Percentiles rank a stretch among this genome's conserved stretches.
Conservation (phyloP, 2,113 vertebrate species). For the Nyctereutes procyonoides region DNA sequence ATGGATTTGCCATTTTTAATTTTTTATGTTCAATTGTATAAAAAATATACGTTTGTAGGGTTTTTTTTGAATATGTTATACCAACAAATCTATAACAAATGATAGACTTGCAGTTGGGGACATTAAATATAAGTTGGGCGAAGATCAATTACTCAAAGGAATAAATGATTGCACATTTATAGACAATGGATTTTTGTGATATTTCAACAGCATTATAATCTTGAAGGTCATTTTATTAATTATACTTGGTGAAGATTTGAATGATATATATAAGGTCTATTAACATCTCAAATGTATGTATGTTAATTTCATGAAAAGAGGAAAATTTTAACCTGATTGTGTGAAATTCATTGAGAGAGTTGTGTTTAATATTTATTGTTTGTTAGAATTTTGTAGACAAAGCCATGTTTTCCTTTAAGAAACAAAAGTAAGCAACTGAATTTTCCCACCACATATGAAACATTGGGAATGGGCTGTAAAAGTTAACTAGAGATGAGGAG, state of each 20-base stretch:
- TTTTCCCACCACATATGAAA: background rate
- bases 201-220: background rate
- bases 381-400: background rate
- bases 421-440: background rate
- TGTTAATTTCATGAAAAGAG: background rate
- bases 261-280: background rate
- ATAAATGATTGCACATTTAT: background rate
- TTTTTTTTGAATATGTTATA: background rate
- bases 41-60: background rate
- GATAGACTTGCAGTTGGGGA: background rate
- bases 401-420: background rate
- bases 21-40: background rate
- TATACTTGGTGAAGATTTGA: constrained; percentile 6
- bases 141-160: background rate
- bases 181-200: background rate
- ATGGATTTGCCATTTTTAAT: background rate
- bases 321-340: background rate
- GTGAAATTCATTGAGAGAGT: background rate
- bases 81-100: background rate
- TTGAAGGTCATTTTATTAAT: background rate
- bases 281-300: background rate
- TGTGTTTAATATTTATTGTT: background rate
- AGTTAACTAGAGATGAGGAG: constrained; percentile 9
- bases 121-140: background rate
- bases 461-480: background rate